phyloP scores from a whole-genome alignment of 35 echinoderm and acorn worm species.

The Patiria miniata region DNA sequence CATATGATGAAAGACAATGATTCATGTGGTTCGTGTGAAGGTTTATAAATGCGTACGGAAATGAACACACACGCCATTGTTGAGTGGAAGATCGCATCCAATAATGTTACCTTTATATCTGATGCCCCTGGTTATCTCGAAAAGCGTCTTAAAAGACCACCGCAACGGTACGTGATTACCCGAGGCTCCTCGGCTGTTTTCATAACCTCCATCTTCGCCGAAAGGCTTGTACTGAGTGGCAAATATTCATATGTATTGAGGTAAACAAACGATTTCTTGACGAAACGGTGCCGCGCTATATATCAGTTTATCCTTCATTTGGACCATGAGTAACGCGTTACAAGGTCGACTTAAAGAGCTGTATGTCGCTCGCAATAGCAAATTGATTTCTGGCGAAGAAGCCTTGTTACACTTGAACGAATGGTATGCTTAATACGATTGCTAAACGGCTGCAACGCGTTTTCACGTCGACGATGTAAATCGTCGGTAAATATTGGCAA shows the following conservation, averaged over 20 bases:
- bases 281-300: background rate
- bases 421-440: no score
- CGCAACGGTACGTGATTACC: constrained; percentile 16
- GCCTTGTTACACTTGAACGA: no score
- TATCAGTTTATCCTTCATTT: background rate
- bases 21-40: constrained; percentile 13
- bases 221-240: background rate
- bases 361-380: no score
- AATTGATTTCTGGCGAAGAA: no score
- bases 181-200: background rate
- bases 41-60: background rate
- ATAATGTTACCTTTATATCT: no score
- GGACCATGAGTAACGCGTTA: no score
- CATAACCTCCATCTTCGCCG: background rate
- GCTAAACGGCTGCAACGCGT: no score
- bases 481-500: no score
- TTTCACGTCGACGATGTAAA: no score
- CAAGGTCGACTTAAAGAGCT: no score
- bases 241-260: constrained; percentile 1
- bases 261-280: background rate
- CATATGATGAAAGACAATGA: no score
- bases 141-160: background rate
- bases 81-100: background rate
- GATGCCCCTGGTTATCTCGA: background rate
- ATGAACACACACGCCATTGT: background rate